Evolutionary conservation across 2,797 vertebrate genomes (phyloP), one percentile per base, ranked within the genome.

Genomic region (Cynodonichthys magdalenae): DNA sequence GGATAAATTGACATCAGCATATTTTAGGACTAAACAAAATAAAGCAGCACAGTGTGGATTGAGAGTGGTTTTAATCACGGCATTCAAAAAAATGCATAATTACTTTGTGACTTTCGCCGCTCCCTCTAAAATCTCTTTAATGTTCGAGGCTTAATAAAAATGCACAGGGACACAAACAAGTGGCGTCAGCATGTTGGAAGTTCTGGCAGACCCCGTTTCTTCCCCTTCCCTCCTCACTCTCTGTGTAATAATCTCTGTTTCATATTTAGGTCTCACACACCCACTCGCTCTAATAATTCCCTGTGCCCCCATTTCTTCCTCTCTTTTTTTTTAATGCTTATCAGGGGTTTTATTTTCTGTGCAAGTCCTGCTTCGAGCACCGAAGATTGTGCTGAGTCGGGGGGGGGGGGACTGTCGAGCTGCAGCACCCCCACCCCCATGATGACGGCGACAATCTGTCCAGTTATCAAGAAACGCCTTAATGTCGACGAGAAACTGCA

Each of bases 81-180:
- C 59, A 49, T 90, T 90, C 68, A 69, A 82, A 84, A 87, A 24
- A 24, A 87, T 72, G 81, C 75, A 67, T 90, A 92, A 92, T 92
- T 82, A 88, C 78, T 80, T 54, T 54, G 73, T 78, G 86, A 90
- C 89, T 91, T 88, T 87, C 77, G 81, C 80, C 82, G 85, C 87
- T 83, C 74, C 62, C 15, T 41, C 81, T 89, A 87, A 24, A 92
- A 83, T 85, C 86, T 79, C 82, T 87, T 87, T 87, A 88, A 86
- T 80, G 82, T 87, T 84, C 11, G 69, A 78, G 75, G 87, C 84
- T 84, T 91, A 87, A 90, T 86, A 83, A 87, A 24, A 81, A 87
- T 82, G 79, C 86, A 83, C 59, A 64, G 85, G 80, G 85, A 88
- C 69, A 64, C 82, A 90, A 91, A 92, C 83, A 86, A 90, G 88